Percentiles rank a stretch among this genome's conserved stretches.
These are phyloP conservation scores for Peromyscus leucopus DNA, from an alignment of 2,113 vertebrate species.

Conservation along the genomic window DNA sequence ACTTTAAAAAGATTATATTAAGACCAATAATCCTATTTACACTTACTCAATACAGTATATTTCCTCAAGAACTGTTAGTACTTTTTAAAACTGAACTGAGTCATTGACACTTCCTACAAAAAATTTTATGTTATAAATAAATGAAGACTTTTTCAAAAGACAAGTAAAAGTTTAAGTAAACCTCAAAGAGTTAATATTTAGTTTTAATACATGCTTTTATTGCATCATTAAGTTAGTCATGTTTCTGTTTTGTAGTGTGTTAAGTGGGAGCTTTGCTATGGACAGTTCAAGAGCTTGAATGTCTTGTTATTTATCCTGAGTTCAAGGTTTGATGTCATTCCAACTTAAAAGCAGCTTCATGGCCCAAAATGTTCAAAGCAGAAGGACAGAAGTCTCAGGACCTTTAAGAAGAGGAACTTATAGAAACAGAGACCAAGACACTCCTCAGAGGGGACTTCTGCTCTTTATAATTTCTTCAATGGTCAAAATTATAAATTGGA, in stretches of 20 bases:
- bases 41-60: conserved; percentile 73
- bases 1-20: conserved; percentile 80
- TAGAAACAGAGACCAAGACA: neutral
- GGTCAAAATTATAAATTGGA: neutral
- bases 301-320: neutral
- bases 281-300: neutral
- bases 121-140: neutral
- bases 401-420: neutral
- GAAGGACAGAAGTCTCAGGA: neutral
- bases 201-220: neutral
- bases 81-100: conserved; percentile 68
- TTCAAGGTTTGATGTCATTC: conserved; percentile 6
- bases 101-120: conserved; percentile 56
- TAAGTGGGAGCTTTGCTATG: neutral
- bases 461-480: neutral
- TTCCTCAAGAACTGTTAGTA: conserved; percentile 68
- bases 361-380: neutral
- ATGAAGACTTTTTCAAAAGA: neutral
- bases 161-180: neutral
- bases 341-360: neutral
- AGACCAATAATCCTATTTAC: conserved; percentile 79
- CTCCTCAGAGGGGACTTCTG: neutral
- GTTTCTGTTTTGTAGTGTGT: conserved; percentile 14
- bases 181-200: neutral
- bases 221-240: neutral